Percentiles rank a stretch among this genome's conserved stretches.
phyloP scores from a whole-genome alignment of 2,797 vertebrate species.

The Cyprinella venusta region DNA sequence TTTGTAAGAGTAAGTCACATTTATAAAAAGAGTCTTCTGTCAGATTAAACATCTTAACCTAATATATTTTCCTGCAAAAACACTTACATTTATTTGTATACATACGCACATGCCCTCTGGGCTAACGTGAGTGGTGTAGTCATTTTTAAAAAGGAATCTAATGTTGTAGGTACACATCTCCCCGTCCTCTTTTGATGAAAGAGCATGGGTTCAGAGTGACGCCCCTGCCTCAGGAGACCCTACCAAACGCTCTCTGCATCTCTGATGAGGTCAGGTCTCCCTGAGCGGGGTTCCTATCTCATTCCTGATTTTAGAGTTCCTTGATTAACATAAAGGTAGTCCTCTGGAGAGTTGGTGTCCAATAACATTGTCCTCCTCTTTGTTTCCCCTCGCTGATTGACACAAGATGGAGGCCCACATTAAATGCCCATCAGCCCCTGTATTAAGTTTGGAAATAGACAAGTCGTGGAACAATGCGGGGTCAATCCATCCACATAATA shows the following conservation, averaged over 20 bases:
- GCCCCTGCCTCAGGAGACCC: constrained; percentile 55
- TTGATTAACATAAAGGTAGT: constrained; percentile 76
- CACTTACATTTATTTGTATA: constrained; percentile 12
- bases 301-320: constrained; percentile 58
- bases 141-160: constrained; percentile 41
- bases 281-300: constrained; percentile 56
- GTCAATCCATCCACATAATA: constrained; percentile 74
- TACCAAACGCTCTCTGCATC: constrained; percentile 65
- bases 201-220: constrained; percentile 47
- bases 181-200: constrained; percentile 52
- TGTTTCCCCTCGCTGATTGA: constrained; percentile 76
- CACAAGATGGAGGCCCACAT: constrained; percentile 72
- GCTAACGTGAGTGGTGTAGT: constrained; percentile 32
- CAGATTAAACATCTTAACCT: constrained; percentile 25
- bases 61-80: constrained; percentile 15
- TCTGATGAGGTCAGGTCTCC: constrained; percentile 62
- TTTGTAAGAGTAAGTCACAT: background rate
- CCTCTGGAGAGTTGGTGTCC: constrained; percentile 70
- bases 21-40: background rate
- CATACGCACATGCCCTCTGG: constrained; percentile 16
- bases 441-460: constrained; percentile 71
- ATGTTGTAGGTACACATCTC: constrained; percentile 50
- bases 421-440: constrained; percentile 78
- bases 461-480: constrained; percentile 69
- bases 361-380: constrained; percentile 73